Evolutionary conservation across 2,888 invertebrate genomes (phyloP), one percentile per base, ranked within the genome.

Genomic region (Macrosiphum euphorbiae): DNA sequence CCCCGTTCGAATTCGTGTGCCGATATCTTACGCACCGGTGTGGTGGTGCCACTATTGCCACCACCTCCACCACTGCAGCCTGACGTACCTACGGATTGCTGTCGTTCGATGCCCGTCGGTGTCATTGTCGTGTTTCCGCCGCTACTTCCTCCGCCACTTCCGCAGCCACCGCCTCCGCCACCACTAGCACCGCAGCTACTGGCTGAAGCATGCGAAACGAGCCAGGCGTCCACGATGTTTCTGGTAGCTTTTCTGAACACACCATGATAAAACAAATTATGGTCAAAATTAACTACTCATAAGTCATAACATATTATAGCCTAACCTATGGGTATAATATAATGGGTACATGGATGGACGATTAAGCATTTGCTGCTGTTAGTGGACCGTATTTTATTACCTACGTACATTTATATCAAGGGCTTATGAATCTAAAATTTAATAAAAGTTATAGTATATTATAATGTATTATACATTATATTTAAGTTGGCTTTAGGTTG

Each of bases 1-100:
- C 99, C 98, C 24, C 98, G 97, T 96, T 99, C 99, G 96, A 99
- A 99, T 96, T 99, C 99, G 96, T 99, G 99, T 94, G 99, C 99
- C 92, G 99, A 99, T 96, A 99, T 99, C 97, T 97, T 97, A 96
- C 98, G 97, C 95, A 99, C 99, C 91, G 99, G 99, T 94, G 99
- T 99, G 95, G 99, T 98, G 92, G 98, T 98, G 13, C 98, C 99
- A 7, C 98, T 98, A 94, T 97, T 94, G 97, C 97, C 61, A 47
- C 94, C 61, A 61, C 87, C 95, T 95, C 84, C 88, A 84, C 87
- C 91, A 85, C 50, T 78, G 96, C 95, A 95, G 95, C 95, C 96
- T 94, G 95, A 95, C 95, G 95, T 95, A 91, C 95, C 95, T 88
- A 84, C 16, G 7, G 87, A 20, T 11, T 58, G 84, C 58, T 47